These are phyloP conservation scores for Meloe dianella DNA, from an alignment of 2,888 invertebrate genomes.

Conservation along the genomic window DNA sequence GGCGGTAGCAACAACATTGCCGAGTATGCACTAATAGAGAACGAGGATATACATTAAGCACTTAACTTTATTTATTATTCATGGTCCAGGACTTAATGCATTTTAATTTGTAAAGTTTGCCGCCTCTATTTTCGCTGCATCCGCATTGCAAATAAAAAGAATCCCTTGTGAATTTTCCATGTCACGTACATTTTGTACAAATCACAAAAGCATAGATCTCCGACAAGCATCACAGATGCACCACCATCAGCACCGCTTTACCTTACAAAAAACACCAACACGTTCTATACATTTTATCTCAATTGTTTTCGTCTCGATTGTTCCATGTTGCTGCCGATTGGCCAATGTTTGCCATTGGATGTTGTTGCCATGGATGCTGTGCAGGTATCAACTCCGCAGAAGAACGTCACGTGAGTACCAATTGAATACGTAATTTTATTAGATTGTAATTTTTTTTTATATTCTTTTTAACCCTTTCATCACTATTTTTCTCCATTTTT, in stretches of 20 bases:
- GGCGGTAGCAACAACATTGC: conserved; percentile 12
- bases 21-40: conserved; percentile 28
- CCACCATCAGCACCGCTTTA: conserved; percentile 29
- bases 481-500: conserved; percentile 35
- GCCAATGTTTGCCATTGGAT: conserved; percentile 48
- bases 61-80: conserved; percentile 40
- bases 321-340: conserved; percentile 61
- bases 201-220: conserved; percentile 52
- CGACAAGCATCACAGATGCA: conserved; percentile 50
- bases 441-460: conserved; percentile 39
- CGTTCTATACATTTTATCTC: conserved; percentile 57
- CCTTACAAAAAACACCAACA: conserved; percentile 47
- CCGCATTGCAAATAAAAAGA: conserved; percentile 35
- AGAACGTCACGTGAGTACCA: conserved; percentile 70
- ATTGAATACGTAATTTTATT: conserved; percentile 52
- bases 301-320: conserved; percentile 60
- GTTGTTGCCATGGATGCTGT: conserved; percentile 51
- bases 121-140: conserved; percentile 37
- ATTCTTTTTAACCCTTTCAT: conserved; percentile 18
- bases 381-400: conserved; percentile 70
- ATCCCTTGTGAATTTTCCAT: conserved; percentile 47
- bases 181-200: conserved; percentile 52
- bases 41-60: conserved; percentile 32
- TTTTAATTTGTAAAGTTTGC: conserved; percentile 42
- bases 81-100: conserved; percentile 37